phyloP scores from a whole-genome alignment of 2,797 vertebrate genomes.

The Cynopterus sphinx region DNA sequence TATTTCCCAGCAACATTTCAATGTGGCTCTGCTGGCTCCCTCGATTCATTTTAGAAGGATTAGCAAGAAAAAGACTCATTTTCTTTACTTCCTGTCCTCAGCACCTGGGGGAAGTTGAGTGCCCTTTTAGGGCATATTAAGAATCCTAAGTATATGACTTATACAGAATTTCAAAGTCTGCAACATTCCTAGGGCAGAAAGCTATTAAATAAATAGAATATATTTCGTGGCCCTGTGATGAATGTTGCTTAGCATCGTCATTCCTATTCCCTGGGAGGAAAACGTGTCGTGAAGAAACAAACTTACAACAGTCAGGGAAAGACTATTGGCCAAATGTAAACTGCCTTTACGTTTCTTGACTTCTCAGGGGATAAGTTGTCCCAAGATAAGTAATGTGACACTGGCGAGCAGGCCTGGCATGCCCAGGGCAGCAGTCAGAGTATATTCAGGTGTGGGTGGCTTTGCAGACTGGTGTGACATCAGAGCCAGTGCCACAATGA shows the following conservation, averaged over 20 bases:
- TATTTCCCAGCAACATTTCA: constrained; percentile 47
- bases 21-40: background rate
- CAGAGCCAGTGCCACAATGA: background rate
- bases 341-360: background rate
- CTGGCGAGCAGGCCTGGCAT: background rate
- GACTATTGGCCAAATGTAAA: background rate
- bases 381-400: background rate
- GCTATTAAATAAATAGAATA: constrained; percentile 18
- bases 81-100: constrained; percentile 53
- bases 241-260: background rate
- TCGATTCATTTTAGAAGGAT: background rate
- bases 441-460: background rate
- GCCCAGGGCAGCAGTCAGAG: background rate
- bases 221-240: constrained; percentile 26
- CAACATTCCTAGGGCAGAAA: background rate
- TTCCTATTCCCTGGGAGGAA: constrained; percentile 20
- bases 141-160: constrained; percentile 15
- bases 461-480: background rate
- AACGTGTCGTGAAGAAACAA: background rate
- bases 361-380: background rate
- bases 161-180: constrained; percentile 9
- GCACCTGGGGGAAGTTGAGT: background rate
- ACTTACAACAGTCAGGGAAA: background rate
- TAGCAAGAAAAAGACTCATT: constrained; percentile 44
- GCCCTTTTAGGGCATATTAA: constrained; percentile 46